phyloP scores from a whole-genome alignment of 2,113 vertebrate genomes.

The Hypomesus transpacificus region DNA sequence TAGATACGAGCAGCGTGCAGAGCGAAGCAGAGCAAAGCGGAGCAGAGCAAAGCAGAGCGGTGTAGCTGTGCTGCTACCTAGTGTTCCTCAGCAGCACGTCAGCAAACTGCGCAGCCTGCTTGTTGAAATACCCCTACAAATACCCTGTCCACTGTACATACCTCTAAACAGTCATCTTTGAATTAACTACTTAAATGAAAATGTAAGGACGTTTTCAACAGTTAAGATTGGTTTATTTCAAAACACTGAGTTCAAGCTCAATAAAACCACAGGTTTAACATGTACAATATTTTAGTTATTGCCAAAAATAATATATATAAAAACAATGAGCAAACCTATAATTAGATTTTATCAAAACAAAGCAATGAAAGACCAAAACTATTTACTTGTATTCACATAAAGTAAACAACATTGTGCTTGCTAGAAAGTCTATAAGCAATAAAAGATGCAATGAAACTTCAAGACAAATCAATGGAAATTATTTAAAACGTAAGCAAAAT shows the following conservation, averaged over 20 bases:
- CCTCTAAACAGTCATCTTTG: neutral
- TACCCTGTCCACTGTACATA: neutral
- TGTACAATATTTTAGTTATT: conserved; percentile 81
- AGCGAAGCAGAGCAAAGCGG: too few relatives aligned
- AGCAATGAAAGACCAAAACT: conserved; percentile 58
- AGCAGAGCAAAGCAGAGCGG: neutral
- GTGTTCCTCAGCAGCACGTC: conserved; percentile 32
- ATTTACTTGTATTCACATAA: conserved; percentile 71
- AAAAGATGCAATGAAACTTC: conserved; percentile 23
- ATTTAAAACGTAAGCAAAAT: neutral
- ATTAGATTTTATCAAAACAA: conserved; percentile 57
- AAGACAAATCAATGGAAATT: conserved; percentile 25
- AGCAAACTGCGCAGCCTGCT: neutral
- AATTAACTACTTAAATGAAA: neutral
- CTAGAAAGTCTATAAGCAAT: conserved; percentile 49
- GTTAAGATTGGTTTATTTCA: conserved; percentile 78
- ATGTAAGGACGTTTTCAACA: conserved; percentile 9
- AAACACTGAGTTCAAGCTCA: conserved; percentile 95
- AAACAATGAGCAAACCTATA: conserved; percentile 52
- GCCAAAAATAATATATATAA: conserved; percentile 62
- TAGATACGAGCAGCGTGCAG: neutral
- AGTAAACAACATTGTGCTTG: conserved; percentile 49
- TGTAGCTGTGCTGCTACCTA: conserved; percentile 49
- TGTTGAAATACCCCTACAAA: neutral
- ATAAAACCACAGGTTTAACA: conserved; percentile 92